Percentiles rank a stretch among this genome's conserved stretches.
These are phyloP conservation scores for Lasioglossum figueresi DNA, from an alignment of 2,888 invertebrate species.

Conservation along the genomic window DNA sequence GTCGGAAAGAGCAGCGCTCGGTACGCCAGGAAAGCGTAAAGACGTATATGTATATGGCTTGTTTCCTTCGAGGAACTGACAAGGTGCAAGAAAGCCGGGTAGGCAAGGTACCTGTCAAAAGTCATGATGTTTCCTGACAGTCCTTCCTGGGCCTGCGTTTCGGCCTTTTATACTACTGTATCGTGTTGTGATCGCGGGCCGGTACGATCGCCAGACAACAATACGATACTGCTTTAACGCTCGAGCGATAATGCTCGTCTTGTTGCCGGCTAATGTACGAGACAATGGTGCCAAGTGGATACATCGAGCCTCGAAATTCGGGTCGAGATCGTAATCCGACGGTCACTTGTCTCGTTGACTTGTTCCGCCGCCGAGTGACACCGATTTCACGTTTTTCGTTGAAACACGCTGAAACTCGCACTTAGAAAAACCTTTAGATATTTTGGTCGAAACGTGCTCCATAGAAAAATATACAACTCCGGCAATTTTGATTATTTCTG, in stretches of 20 bases:
- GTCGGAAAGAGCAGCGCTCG: conserved; percentile 60
- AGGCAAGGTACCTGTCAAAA: conserved; percentile 33
- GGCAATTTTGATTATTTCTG: neutral
- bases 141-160: conserved; percentile 34
- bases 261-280: conserved; percentile 10
- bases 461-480: neutral
- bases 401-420: neutral
- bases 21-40: conserved; percentile 57
- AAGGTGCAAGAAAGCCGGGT: neutral
- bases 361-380: neutral
- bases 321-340: conserved; percentile 5
- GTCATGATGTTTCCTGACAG: conserved; percentile 33
- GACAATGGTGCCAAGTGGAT: conserved; percentile 22
- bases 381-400: neutral
- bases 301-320: neutral
- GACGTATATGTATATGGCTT: conserved; percentile 24
- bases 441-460: neutral
- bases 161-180: conserved; percentile 3
- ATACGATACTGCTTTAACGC: conserved; percentile 44
- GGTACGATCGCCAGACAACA: conserved; percentile 24
- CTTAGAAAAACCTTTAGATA: neutral
- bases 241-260: conserved; percentile 36
- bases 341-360: conserved; percentile 17
- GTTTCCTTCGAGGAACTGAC: conserved; percentile 34
- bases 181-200: conserved; percentile 43